Percentiles rank a stretch among this genome's conserved stretches.
These are phyloP conservation scores for Noctua fimbriata DNA, from an alignment of 2,888 invertebrate genomes.

Conservation along the genomic window DNA sequence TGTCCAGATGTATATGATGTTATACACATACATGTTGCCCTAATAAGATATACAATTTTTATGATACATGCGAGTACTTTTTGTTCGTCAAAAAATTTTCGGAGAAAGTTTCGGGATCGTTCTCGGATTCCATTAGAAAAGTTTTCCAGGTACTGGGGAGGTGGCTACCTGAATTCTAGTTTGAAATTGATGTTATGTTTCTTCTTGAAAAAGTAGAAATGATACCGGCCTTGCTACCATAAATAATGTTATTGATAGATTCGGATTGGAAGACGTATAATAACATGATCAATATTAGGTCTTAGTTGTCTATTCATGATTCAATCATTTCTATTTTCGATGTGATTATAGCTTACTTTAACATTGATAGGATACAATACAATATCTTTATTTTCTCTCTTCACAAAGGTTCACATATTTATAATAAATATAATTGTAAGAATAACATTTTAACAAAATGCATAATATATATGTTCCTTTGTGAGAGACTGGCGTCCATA, in stretches of 20 bases:
- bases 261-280: not conserved
- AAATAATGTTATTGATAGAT: slow-evolving; percentile 16
- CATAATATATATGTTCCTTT: too few species aligned
- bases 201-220: slow-evolving; percentile 48
- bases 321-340: not conserved
- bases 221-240: slow-evolving; percentile 1
- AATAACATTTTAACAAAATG: too few species aligned
- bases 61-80: slow-evolving; percentile 56
- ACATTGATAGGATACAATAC: slow-evolving; percentile 27
- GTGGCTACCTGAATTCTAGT: slow-evolving; percentile 49
- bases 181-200: slow-evolving; percentile 61
- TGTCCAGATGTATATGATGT: not conserved
- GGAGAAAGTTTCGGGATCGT: slow-evolving; percentile 65
- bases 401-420: too few species aligned
- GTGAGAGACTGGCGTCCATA: too few species aligned
- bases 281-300: not conserved
- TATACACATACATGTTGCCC: slow-evolving; percentile 8
- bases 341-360: slow-evolving; percentile 1
- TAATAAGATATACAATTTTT: slow-evolving; percentile 53
- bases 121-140: slow-evolving; percentile 68
- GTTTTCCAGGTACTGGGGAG: slow-evolving; percentile 49
- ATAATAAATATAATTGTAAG: too few species aligned
- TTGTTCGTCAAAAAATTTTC: slow-evolving; percentile 55
- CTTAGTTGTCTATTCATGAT: not conserved
- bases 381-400: too few species aligned